These are phyloP conservation scores for Mirza zaza DNA, from an alignment of 2,113 vertebrate species.

Conservation along the genomic window DNA sequence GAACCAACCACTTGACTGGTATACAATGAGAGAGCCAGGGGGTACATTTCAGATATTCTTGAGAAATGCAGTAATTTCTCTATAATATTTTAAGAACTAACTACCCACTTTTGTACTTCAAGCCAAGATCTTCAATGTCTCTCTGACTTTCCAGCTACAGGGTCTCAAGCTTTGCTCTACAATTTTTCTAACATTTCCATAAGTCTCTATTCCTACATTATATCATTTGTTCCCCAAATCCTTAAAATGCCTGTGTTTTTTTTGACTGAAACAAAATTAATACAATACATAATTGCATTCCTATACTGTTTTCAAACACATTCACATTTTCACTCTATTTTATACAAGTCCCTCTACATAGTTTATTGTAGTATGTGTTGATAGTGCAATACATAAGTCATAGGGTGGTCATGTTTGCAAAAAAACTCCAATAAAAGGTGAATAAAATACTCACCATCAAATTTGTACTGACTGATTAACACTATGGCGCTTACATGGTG, in stretches of 20 bases:
- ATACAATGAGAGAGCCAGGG: fast-evolving
- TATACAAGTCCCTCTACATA: background rate
- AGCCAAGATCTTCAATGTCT: background rate
- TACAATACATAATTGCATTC: background rate
- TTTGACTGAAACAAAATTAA: background rate
- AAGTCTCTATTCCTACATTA: background rate
- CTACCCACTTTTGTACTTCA: background rate
- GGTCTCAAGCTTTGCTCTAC: background rate
- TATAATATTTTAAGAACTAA: background rate
- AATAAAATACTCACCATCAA: too few species aligned
- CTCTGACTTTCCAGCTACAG: background rate
- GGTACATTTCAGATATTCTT: background rate
- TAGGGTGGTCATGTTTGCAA: background rate
- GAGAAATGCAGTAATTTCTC: background rate
- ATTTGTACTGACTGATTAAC: too few species aligned
- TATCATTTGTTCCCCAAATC: background rate
- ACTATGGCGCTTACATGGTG: too few species aligned
- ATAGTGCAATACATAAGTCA: background rate
- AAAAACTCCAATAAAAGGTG: background rate
- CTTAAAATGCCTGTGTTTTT: background rate
- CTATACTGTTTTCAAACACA: background rate
- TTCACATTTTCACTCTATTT: background rate
- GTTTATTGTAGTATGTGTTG: background rate
- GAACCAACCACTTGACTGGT: background rate
- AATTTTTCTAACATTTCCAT: background rate